A percentile compares a stretch with the other conserved stretches of the same genome.
Evolutionary conservation across 2,888 invertebrate species (phyloP).

Genomic region (Nemapogon koenigi): DNA sequence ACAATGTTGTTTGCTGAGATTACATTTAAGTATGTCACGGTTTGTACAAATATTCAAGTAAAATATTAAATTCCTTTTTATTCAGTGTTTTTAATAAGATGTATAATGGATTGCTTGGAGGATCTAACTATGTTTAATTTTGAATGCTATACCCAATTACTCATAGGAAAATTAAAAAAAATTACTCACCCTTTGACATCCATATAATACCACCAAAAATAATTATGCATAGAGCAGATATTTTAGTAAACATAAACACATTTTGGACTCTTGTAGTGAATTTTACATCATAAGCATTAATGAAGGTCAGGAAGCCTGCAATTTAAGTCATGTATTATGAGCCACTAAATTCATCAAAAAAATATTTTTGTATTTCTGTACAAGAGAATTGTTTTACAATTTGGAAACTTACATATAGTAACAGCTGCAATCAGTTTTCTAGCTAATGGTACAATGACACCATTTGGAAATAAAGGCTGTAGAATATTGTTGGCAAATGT

Average conservation of each 20-base stretch:
- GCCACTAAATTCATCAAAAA: no score
- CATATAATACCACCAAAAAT: conserved; percentile 81
- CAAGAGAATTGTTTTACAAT: no score
- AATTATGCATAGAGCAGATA: conserved; percentile 82
- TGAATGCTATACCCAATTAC: neutral
- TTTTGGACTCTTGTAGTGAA: conserved; percentile 89
- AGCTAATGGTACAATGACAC: conserved; percentile 72
- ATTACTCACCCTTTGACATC: conserved; percentile 68
- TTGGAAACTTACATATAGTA: conserved; percentile 83
- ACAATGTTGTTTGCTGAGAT: no score
- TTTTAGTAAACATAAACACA: conserved; percentile 91
- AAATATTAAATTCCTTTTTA: neutral
- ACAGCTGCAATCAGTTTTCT: conserved; percentile 79
- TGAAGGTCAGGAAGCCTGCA: conserved; percentile 83
- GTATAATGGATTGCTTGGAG: no score
- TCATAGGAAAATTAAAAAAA: neutral
- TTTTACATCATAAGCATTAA: conserved; percentile 88
- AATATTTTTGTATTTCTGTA: no score
- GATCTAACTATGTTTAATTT: no score
- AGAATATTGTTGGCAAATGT: conserved; percentile 94
- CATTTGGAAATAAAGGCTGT: conserved; percentile 84
- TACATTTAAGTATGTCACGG: no score
- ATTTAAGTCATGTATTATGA: no score
- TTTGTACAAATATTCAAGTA: no score
- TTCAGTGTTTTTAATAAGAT: neutral